Conservation (phyloP, 1,140 invertebrate genomes). For the Mesaphorura yosii region DNA sequence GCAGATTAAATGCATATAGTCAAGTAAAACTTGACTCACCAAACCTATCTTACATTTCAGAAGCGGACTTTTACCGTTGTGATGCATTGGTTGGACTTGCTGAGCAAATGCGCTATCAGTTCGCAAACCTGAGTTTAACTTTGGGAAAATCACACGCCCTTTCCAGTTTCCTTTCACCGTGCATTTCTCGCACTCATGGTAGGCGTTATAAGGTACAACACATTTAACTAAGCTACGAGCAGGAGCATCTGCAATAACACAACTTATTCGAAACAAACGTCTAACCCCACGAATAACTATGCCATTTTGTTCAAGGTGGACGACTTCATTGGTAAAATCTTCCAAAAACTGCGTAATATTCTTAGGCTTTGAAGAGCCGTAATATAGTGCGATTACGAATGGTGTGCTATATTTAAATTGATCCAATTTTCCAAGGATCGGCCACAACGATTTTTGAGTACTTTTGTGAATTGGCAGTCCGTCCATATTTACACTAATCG, state of each 20-base stretch:
- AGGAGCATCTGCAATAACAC: conserved; percentile 23
- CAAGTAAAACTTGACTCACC: conserved; percentile 32
- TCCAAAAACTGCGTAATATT: conserved; percentile 1
- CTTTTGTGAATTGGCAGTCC: conserved; percentile 9
- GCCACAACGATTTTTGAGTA: conserved; percentile 4
- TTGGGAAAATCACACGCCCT: conserved; percentile 10
- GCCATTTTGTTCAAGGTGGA: neutral
- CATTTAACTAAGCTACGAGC: conserved; percentile 16
- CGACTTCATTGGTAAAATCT: conserved; percentile 11
- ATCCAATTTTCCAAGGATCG: conserved; percentile 8
- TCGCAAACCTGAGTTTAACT: neutral
- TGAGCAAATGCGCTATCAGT: conserved; percentile 27
- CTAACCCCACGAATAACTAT: neutral
- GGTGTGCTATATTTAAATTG: neutral
- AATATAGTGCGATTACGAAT: conserved; percentile 4
- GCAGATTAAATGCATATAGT: conserved; percentile 34
- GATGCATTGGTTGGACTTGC: conserved; percentile 21
- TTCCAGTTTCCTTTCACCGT: conserved; percentile 6
- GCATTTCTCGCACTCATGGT: conserved; percentile 22
- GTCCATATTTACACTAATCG: conserved; percentile 4
- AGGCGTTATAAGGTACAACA: conserved; percentile 14
- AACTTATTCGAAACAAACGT: neutral
- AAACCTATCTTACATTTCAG: conserved; percentile 26
- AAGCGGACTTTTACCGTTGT: conserved; percentile 23
- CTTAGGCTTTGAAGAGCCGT: neutral